phyloP scores from a whole-genome alignment of 2,888 invertebrate genomes.

The Cheilosia grossa region DNA sequence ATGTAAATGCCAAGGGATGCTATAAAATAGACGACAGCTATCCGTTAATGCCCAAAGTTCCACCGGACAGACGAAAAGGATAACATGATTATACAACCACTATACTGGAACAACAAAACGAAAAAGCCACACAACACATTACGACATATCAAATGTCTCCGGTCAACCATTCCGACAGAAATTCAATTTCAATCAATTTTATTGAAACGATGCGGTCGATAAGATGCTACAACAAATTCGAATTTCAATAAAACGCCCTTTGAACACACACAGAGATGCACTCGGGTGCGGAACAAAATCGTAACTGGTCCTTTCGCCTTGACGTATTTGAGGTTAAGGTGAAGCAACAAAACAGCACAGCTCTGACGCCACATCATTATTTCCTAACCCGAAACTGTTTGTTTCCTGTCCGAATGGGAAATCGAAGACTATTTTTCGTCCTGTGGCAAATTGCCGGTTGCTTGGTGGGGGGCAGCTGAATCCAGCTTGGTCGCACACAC shows the following conservation, averaged over 20 bases:
- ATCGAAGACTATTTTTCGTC: slow-evolving; percentile 72
- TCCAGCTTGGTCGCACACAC: background rate
- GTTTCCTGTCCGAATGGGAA: slow-evolving; percentile 69
- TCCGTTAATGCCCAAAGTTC: background rate
- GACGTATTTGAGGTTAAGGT: slow-evolving; percentile 72
- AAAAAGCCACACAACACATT: slow-evolving; percentile 40
- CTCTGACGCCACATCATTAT: slow-evolving; percentile 71
- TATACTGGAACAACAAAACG: background rate
- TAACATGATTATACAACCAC: slow-evolving; percentile 1
- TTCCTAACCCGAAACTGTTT: slow-evolving; percentile 71
- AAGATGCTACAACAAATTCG: slow-evolving; percentile 68
- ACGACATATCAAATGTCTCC: slow-evolving; percentile 70
- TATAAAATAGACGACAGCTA: slow-evolving; percentile 46
- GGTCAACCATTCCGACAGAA: slow-evolving; percentile 69
- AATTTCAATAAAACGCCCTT: slow-evolving; percentile 67
- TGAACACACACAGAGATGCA: slow-evolving; percentile 21
- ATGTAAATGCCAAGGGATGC: slow-evolving; percentile 47
- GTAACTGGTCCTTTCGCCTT: slow-evolving; percentile 50
- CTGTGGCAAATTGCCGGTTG: slow-evolving; percentile 42
- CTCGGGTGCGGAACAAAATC: background rate
- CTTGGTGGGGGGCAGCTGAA: background rate
- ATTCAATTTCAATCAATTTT: slow-evolving; percentile 75
- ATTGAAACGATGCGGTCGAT: slow-evolving; percentile 74
- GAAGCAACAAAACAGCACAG: slow-evolving; percentile 63
- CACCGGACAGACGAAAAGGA: background rate